Percentiles rank a stretch among this genome's conserved stretches.
phyloP scores from a whole-genome alignment of 1,140 invertebrate genomes.

The Drosophila simulans region DNA sequence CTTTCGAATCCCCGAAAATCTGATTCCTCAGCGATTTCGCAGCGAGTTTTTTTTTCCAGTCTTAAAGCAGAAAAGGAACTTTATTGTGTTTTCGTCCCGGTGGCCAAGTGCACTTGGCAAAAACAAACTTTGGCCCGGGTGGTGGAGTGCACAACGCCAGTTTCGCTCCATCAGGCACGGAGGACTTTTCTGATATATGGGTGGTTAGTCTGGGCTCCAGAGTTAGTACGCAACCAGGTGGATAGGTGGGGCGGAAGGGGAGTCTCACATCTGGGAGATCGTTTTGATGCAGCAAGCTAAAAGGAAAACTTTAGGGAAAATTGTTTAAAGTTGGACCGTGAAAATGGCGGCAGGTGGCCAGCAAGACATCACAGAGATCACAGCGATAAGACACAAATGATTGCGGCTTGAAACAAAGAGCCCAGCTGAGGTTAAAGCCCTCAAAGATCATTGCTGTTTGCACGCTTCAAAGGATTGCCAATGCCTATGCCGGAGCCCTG shows the following conservation, averaged over 20 bases:
- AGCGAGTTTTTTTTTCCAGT: slow-evolving; percentile 33
- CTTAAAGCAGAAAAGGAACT: slow-evolving; percentile 4
- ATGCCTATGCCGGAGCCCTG: neutral
- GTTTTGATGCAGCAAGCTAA: neutral
- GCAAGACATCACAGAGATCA: neutral
- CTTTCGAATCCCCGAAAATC: neutral
- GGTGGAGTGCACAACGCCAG: slow-evolving; percentile 1
- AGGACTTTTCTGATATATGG: neutral
- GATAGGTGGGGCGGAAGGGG: too few species aligned
- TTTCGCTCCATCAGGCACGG: slow-evolving; percentile 15
- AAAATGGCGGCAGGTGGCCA: neutral
- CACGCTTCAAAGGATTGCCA: neutral
- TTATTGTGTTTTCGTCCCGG: slow-evolving; percentile 33
- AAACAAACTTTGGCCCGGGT: slow-evolving; percentile 29
- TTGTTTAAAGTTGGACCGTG: neutral
- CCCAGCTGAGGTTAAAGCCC: neutral
- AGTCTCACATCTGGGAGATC: neutral
- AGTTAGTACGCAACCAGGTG: neutral
- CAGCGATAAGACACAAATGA: neutral
- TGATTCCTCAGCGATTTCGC: slow-evolving; percentile 20
- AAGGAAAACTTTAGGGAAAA: neutral
- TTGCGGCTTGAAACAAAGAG: neutral
- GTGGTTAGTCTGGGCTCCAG: neutral
- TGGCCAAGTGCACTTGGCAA: slow-evolving; percentile 41
- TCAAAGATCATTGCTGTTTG: slow-evolving; percentile 1